Percentiles rank a stretch among this genome's conserved stretches.
Evolutionary conservation across 1,140 invertebrate genomes (phyloP).

Genomic region (Hylyphantes graminicola): DNA sequence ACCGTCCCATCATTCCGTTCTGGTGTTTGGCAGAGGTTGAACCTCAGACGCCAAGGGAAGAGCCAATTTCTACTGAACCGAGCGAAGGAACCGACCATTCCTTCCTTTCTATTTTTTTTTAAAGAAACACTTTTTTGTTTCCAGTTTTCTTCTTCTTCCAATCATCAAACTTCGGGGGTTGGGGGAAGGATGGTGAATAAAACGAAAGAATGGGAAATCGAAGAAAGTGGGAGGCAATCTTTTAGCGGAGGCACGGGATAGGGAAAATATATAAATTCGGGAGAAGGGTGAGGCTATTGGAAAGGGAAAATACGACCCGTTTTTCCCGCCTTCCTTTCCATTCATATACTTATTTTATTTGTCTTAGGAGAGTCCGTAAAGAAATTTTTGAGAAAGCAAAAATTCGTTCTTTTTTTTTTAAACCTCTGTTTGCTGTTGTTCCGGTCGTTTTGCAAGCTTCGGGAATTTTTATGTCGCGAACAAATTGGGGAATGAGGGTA

Average conservation of each 20-base stretch:
- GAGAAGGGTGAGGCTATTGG: constrained; percentile 8
- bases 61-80: constrained; percentile 46
- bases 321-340: constrained; percentile 13
- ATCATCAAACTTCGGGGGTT: background rate
- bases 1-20: constrained; percentile 1
- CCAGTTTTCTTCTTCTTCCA: constrained; percentile 16
- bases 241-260: constrained; percentile 33
- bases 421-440: background rate
- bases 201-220: constrained; percentile 57
- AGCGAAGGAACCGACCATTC: background rate
- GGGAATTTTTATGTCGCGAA: constrained; percentile 49
- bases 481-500: background rate
- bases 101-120: background rate
- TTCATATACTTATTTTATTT: constrained; percentile 56
- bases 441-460: constrained; percentile 1
- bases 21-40: constrained; percentile 25
- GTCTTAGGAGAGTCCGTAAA: constrained; percentile 56
- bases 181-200: constrained; percentile 10
- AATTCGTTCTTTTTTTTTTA: constrained; percentile 52
- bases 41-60: constrained; percentile 16
- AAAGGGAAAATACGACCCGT: constrained; percentile 30
- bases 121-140: background rate
- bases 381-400: constrained; percentile 53
- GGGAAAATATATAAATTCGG: constrained; percentile 6
- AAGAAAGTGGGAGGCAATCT: constrained; percentile 59